phyloP scores from a whole-genome alignment of 2,888 invertebrate genomes.

The Escarpia spicata region DNA sequence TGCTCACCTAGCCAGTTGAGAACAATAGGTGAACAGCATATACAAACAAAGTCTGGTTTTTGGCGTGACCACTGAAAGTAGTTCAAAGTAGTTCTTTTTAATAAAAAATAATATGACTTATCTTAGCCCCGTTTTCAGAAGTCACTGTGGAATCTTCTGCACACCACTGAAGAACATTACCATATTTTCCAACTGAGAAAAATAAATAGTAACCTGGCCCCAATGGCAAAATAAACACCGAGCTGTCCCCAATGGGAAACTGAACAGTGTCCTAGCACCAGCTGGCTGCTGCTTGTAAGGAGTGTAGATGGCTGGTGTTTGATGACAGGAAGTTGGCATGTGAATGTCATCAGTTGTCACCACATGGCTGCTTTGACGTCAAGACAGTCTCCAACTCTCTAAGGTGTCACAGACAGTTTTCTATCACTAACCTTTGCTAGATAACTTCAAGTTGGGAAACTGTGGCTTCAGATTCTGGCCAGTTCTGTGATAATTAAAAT shows the following conservation, averaged over 20 bases:
- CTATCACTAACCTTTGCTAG: neutral
- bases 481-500: no score
- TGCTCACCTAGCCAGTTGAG: neutral
- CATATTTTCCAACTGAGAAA: neutral
- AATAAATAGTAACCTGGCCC: neutral
- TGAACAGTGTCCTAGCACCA: neutral
- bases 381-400: neutral
- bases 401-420: neutral
- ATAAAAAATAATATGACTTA: neutral
- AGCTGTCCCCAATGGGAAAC: neutral
- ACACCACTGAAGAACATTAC: neutral
- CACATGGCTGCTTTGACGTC: neutral
- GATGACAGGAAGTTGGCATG: neutral
- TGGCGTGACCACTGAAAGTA: neutral
- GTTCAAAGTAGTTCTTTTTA: neutral
- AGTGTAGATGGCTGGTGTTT: neutral
- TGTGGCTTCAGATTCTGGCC: no score
- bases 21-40: neutral
- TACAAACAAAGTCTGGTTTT: neutral
- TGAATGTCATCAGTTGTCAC: neutral
- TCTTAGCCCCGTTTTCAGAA: neutral
- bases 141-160: neutral
- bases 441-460: no score
- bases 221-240: neutral
- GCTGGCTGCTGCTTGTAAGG: neutral